Conservation (phyloP, 1,140 invertebrate species). For the Meloidogyne exigua region DNA sequence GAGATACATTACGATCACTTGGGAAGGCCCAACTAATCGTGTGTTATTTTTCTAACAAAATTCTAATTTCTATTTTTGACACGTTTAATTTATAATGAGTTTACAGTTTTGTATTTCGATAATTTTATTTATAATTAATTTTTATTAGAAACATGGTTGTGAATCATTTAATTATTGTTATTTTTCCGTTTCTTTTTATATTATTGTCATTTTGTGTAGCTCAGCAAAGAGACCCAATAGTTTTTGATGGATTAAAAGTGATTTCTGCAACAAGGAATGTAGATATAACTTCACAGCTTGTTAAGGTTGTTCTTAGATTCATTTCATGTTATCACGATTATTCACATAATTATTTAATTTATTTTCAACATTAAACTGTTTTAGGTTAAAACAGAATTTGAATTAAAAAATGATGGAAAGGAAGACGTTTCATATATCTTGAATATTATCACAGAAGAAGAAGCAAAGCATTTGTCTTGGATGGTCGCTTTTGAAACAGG, state of each 20-base stretch:
- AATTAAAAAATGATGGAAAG: slow-evolving; percentile 52
- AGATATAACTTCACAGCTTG: slow-evolving; percentile 53
- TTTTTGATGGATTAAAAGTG: slow-evolving; percentile 12
- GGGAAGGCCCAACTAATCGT: no score
- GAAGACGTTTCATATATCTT: slow-evolving; percentile 40
- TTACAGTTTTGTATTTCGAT: no score
- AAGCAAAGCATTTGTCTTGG: slow-evolving; percentile 47
- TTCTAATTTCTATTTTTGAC: no score
- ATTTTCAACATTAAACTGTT: not conserved
- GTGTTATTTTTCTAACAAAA: no score
- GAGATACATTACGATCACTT: no score
- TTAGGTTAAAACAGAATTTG: slow-evolving; percentile 32
- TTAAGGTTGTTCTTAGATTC: slow-evolving; percentile 36
- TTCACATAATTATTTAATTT: not conserved
- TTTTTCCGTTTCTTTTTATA: slow-evolving; percentile 2
- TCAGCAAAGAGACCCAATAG: not conserved
- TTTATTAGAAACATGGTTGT: no score
- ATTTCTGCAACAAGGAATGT: slow-evolving; percentile 47
- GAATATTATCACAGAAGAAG: slow-evolving; percentile 37
- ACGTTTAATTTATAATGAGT: no score
- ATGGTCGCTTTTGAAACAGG: slow-evolving; percentile 42
- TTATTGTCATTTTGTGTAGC: not conserved
- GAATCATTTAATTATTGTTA: not conserved
- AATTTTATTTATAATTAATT: no score
- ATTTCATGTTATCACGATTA: not conserved